Evolutionary conservation across 2,888 invertebrate species (phyloP).

Genomic region (Drosophila cracens): DNA sequence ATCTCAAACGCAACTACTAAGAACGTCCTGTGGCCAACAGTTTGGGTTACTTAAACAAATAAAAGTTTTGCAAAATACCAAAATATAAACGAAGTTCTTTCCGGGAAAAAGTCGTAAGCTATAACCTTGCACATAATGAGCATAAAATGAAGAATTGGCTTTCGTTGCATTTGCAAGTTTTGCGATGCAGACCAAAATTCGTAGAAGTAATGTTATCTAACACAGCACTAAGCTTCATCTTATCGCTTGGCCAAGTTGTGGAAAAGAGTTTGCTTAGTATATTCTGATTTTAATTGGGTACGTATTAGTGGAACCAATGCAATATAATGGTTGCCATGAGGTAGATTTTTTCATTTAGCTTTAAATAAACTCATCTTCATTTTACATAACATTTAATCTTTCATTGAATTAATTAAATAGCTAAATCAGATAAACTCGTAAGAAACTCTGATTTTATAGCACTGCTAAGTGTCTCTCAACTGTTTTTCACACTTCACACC

Average conservation of each 20-base stretch:
- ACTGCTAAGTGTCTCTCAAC: background rate
- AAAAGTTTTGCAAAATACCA: background rate
- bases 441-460: background rate
- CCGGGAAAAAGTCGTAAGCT: background rate
- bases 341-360: background rate
- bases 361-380: background rate
- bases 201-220: background rate
- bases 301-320: background rate
- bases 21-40: background rate
- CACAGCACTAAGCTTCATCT: background rate
- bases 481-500: slow-evolving; percentile 20
- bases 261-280: background rate
- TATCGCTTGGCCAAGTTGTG: background rate
- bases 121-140: background rate
- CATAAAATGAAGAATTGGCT: background rate
- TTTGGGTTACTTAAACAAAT: background rate
- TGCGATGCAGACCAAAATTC: background rate
- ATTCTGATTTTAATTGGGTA: background rate
- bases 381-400: background rate
- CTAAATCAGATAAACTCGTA: background rate
- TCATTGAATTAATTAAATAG: background rate
- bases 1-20: background rate
- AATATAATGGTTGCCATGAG: background rate
- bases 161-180: background rate
- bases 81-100: background rate